Conservation (phyloP, 2,797 vertebrate genomes). For the Acrossocheilus fasciatus region DNA sequence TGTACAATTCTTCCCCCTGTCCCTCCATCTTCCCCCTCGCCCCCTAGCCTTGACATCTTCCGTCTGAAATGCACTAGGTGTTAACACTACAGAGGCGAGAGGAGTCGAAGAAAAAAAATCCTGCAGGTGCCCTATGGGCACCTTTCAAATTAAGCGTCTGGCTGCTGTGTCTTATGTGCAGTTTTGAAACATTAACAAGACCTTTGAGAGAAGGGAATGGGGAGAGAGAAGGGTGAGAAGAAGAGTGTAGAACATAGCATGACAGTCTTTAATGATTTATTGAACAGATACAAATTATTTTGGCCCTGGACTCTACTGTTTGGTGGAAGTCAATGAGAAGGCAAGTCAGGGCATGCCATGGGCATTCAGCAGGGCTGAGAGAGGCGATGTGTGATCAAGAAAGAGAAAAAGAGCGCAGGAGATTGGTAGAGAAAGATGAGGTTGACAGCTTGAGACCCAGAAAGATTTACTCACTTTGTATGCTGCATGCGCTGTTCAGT, state of each 20-base stretch:
- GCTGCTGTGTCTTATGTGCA: slow-evolving; percentile 84
- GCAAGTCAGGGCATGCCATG: slow-evolving; percentile 73
- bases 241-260: slow-evolving; percentile 74
- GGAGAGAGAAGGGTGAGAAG: slow-evolving; percentile 56
- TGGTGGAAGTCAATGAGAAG: slow-evolving; percentile 76
- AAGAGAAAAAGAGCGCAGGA: slow-evolving; percentile 42
- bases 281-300: slow-evolving; percentile 88
- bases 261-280: slow-evolving; percentile 85
- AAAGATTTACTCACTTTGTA: slow-evolving; percentile 5
- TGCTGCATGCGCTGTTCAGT: background rate
- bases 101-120: slow-evolving; percentile 73
- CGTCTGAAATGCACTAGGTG: slow-evolving; percentile 78
- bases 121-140: slow-evolving; percentile 85
- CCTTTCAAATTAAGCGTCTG: slow-evolving; percentile 86
- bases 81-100: slow-evolving; percentile 83
- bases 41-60: slow-evolving; percentile 66
- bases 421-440: slow-evolving; percentile 27
- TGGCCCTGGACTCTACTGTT: slow-evolving; percentile 79
- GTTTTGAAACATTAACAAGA: slow-evolving; percentile 89
- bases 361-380: slow-evolving; percentile 69
- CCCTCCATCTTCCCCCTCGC: slow-evolving; percentile 63
- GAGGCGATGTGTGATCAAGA: slow-evolving; percentile 61
- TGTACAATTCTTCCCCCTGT: slow-evolving; percentile 74
- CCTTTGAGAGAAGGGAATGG: slow-evolving; percentile 78
- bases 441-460: slow-evolving; percentile 25